A percentile compares a stretch with the other conserved stretches of the same genome.
Conservation (phyloP, 2,113 vertebrate genomes). For the Zonotrichia leucophrys region DNA sequence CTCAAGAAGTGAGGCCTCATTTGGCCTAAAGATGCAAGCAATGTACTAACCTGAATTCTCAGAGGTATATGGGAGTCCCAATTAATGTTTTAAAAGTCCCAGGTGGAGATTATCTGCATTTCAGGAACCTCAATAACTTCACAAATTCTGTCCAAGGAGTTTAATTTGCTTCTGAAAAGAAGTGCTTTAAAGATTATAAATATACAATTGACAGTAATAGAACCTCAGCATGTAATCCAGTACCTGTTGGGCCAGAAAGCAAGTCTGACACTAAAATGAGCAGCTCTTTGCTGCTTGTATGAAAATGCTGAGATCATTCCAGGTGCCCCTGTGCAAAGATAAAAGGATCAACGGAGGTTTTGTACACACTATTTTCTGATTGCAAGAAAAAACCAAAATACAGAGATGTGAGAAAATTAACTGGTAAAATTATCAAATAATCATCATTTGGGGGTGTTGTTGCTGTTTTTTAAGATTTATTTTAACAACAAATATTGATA, state of each 20-base stretch:
- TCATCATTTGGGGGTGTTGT: rapidly evolving
- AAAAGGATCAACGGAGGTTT: background rate
- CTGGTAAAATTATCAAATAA: background rate
- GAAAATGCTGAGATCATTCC: background rate
- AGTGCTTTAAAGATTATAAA: constrained; percentile 7
- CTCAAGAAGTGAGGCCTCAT: background rate
- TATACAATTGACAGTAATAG: background rate
- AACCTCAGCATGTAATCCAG: background rate
- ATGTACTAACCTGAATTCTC: background rate
- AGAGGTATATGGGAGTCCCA: background rate
- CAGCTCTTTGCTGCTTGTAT: background rate
- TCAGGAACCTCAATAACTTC: background rate
- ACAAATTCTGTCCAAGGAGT: background rate
- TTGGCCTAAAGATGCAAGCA: background rate
- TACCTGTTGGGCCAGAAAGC: background rate
- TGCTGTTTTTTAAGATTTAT: background rate
- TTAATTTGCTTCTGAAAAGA: constrained; percentile 28
- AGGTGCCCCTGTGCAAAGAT: background rate
- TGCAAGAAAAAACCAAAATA: background rate
- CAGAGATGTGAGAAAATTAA: background rate
- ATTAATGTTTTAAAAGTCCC: background rate
- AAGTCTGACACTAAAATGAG: background rate
- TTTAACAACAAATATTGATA: background rate
- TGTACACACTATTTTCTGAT: background rate
- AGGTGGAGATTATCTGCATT: background rate